phyloP scores from a whole-genome alignment of 2,888 invertebrate genomes.

The Lithophane ornitopus region DNA sequence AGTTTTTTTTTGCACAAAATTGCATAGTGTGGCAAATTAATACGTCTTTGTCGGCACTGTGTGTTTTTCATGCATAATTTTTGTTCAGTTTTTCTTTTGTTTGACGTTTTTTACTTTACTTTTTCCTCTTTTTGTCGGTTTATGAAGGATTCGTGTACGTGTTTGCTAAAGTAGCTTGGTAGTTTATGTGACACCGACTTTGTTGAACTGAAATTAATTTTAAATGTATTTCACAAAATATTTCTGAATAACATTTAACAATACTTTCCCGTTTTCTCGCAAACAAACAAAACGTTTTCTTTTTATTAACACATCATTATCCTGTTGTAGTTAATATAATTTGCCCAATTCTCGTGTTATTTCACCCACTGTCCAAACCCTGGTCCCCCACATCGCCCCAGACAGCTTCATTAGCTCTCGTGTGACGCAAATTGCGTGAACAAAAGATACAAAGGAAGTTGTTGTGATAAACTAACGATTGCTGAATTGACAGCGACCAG shows the following conservation, averaged over 20 bases:
- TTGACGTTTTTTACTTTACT: constrained; percentile 34
- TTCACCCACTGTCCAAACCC: constrained; percentile 54
- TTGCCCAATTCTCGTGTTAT: constrained; percentile 51
- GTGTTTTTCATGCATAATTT: constrained; percentile 69
- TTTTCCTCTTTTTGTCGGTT: constrained; percentile 37
- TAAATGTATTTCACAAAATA: neutral
- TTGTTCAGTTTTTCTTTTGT: constrained; percentile 60
- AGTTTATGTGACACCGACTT: constrained; percentile 6
- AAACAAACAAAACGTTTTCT: constrained; percentile 4
- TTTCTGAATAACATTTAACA: neutral
- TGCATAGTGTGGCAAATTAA: constrained; percentile 70
- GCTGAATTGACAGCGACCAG: constrained; percentile 79
- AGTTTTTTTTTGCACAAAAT: constrained; percentile 68
- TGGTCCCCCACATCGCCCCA: constrained; percentile 63
- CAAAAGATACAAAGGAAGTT: constrained; percentile 84
- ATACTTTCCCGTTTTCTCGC: neutral
- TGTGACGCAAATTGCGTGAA: constrained; percentile 73
- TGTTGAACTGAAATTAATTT: neutral
- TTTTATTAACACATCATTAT: constrained; percentile 24
- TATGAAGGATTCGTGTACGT: constrained; percentile 38
- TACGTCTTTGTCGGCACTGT: constrained; percentile 71
- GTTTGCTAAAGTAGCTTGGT: constrained; percentile 26
- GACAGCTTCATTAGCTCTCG: constrained; percentile 72
- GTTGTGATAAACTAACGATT: constrained; percentile 83
- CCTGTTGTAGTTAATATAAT: constrained; percentile 36